phyloP scores from a whole-genome alignment of 2,797 vertebrate species.

The Cryptoprocta ferox region DNA sequence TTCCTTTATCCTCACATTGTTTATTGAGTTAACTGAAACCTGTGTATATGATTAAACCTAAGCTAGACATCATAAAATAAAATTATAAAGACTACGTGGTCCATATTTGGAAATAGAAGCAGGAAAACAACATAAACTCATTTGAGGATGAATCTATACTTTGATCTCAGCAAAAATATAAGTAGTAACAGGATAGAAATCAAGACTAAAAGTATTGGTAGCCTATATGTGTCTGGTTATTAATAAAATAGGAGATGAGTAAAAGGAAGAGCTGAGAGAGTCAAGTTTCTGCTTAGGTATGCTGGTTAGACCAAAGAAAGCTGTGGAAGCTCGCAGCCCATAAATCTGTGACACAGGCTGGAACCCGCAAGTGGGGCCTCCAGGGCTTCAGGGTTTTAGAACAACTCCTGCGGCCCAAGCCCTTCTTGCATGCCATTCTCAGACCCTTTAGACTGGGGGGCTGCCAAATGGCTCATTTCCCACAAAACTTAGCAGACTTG shows the following conservation, averaged over 20 bases:
- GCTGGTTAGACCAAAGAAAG: neutral
- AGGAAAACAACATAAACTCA: slow-evolving; percentile 48
- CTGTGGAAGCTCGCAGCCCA: neutral
- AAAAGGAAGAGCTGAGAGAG: neutral
- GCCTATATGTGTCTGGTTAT: slow-evolving; percentile 44
- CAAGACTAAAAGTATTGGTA: slow-evolving; percentile 47
- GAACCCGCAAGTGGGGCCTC: slow-evolving; percentile 71
- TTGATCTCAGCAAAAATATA: slow-evolving; percentile 43
- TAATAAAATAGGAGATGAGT: neutral
- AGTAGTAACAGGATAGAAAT: slow-evolving; percentile 22
- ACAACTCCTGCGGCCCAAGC: slow-evolving; percentile 67
- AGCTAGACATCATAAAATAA: slow-evolving; percentile 50
- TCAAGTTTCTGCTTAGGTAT: neutral
- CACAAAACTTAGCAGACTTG: slow-evolving; percentile 83
- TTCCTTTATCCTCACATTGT: slow-evolving; percentile 61
- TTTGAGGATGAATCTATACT: slow-evolving; percentile 56
- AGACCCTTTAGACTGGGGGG: slow-evolving; percentile 80
- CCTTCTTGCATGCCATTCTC: slow-evolving; percentile 82
- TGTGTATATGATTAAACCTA: slow-evolving; percentile 54
- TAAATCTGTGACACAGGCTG: slow-evolving; percentile 48
- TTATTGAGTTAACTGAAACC: slow-evolving; percentile 42
- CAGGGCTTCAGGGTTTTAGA: slow-evolving; percentile 75
- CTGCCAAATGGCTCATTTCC: slow-evolving; percentile 84
- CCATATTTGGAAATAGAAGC: slow-evolving; percentile 62
- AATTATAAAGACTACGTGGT: slow-evolving; percentile 20